Conservation (phyloP, 2,113 vertebrate species). For the Clarias magur region DNA sequence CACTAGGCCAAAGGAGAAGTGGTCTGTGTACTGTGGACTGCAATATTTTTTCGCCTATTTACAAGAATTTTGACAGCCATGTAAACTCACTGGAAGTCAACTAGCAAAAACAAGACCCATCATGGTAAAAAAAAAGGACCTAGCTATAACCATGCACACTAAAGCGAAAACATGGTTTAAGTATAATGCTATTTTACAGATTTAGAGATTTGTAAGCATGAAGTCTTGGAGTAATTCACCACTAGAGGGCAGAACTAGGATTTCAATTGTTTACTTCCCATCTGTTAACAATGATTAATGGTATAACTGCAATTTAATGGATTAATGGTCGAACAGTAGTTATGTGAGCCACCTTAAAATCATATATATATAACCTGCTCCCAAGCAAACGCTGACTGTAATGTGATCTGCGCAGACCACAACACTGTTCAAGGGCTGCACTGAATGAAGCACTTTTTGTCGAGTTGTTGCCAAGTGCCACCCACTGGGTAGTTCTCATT, state of each 20-base stretch:
- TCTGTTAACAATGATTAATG: not conserved
- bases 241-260: slow-evolving; percentile 38
- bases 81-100: not conserved
- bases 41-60: not conserved
- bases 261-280: not conserved
- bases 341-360: not conserved
- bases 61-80: no score
- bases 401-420: not conserved
- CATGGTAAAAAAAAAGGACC: not conserved
- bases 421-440: not conserved
- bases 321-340: slow-evolving; percentile 1
- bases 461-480: not conserved
- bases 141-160: not conserved
- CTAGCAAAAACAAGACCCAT: not conserved
- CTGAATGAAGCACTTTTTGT: not conserved
- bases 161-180: not conserved
- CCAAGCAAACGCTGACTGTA: not conserved
- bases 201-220: not conserved
- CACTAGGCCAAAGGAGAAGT: not conserved
- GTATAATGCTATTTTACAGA: not conserved
- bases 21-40: not conserved
- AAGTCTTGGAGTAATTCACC: not conserved
- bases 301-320: not conserved
- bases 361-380: not conserved
- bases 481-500: not conserved